A percentile compares a stretch with the other conserved stretches of the same genome.
These are phyloP conservation scores for Xestia rhomboidea DNA, from an alignment of 2,888 invertebrate genomes.

Conservation along the genomic window DNA sequence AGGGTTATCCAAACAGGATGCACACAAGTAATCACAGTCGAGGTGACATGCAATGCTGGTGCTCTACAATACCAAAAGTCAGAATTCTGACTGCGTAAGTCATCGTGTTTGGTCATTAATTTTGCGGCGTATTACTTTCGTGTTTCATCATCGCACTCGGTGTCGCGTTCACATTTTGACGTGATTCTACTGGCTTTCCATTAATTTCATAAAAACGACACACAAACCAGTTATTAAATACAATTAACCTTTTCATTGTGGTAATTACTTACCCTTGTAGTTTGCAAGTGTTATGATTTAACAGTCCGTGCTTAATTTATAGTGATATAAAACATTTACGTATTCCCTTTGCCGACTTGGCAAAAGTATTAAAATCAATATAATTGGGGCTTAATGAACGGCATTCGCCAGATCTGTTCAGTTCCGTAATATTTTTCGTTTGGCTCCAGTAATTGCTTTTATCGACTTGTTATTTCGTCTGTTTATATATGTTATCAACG, in stretches of 20 bases:
- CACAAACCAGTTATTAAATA: constrained; percentile 66
- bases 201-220: constrained; percentile 65
- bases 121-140: constrained; percentile 57
- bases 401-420: constrained; percentile 61
- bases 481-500: constrained; percentile 42
- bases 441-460: constrained; percentile 56
- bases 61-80: constrained; percentile 53
- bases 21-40: constrained; percentile 56
- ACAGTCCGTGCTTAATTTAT: constrained; percentile 44
- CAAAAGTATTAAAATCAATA: constrained; percentile 66
- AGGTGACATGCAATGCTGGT: constrained; percentile 51
- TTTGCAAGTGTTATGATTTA: constrained; percentile 56
- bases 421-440: constrained; percentile 63
- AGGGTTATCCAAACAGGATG: constrained; percentile 60
- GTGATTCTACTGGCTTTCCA: constrained; percentile 63
- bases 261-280: constrained; percentile 61
- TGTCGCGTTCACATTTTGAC: constrained; percentile 49
- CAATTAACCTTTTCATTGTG: constrained; percentile 71
- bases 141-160: constrained; percentile 57
- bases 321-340: constrained; percentile 47
- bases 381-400: constrained; percentile 70
- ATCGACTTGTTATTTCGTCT: constrained; percentile 55
- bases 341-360: constrained; percentile 50
- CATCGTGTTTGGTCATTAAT: constrained; percentile 59
- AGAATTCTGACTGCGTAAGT: constrained; percentile 55